Conservation (phyloP, 2,113 vertebrate species). For the Cyrtonyx montezumae region DNA sequence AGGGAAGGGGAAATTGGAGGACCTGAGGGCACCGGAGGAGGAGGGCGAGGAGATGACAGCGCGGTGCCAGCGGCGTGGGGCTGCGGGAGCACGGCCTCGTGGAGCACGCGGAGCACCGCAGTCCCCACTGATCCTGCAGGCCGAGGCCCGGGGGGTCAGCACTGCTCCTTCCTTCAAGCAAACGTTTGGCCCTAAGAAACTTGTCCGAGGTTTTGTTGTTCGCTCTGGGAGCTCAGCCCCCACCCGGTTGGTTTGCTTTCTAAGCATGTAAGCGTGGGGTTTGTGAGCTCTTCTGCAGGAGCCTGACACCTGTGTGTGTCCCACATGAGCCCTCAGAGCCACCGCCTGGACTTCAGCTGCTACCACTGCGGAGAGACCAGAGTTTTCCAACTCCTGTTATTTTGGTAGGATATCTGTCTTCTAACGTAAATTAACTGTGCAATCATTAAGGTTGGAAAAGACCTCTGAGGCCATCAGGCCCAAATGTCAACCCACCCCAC, state of each 20-base stretch:
- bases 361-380: not conserved
- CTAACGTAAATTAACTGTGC: fast-evolving
- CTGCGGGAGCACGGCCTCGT: not conserved
- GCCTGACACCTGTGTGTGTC: too few relatives aligned
- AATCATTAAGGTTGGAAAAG: not conserved
- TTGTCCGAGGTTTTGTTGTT: fast-evolving
- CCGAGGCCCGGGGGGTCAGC: fast-evolving
- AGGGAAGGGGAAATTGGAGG: constrained; percentile 82
- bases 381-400: not conserved
- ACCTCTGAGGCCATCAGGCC: too few relatives aligned
- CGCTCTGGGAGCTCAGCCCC: not conserved
- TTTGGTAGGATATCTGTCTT: not conserved
- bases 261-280: too few relatives aligned
- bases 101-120: too few relatives aligned
- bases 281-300: too few relatives aligned
- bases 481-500: too few relatives aligned
- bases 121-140: not conserved
- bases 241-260: too few relatives aligned
- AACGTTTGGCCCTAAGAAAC: fast-evolving
- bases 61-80: not conserved
- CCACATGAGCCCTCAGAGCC: too few relatives aligned
- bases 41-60: constrained; percentile 79
- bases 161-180: fast-evolving
- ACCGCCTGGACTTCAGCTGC: fast-evolving
- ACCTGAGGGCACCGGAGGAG: constrained; percentile 83